Base-by-base conservation (phyloP, 2,113 vertebrate species). In the Gavialis gangeticus region DNA sequence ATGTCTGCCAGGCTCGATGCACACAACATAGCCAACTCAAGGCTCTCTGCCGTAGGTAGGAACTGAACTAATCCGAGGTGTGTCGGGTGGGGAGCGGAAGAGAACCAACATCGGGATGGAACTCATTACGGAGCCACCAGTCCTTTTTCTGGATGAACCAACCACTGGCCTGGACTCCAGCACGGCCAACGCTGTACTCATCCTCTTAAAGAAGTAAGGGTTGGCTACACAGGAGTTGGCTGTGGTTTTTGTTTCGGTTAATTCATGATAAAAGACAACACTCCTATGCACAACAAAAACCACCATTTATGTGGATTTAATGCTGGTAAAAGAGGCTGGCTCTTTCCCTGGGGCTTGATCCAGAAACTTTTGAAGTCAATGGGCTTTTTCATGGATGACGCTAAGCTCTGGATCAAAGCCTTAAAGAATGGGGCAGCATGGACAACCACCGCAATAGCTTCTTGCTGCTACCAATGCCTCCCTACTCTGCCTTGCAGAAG, bases 41-140 rank as follows among this genome's bases (percentile, higher is more conserved):
- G 6, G 12, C 12, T 87, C 83, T 64, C 90, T 34, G 46, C 58
- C 89, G 12, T 92, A 98, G 97, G 97, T 97, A 10, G 97, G 96
- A 93, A 97, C 95, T 0, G 96, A 97, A 87, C 55, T 97, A 37
- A 96, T 97, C 27, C 95, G 95, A 8, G 91, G 94, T 54, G 94
- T 97, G 78, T 97, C 96, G 89, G 96, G 95, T 89, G 97, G 96
- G 24, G 95, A 97, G 54, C 93, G 97, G 90, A 97, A 97, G 85
- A 94, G 94, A 90, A 97, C 94, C 77, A 96, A 96, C 64, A 97
- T 97, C 28, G 94, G 95, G 37, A 95, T 91, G 94, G 96, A 97
- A 79, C 94, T 97, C 17, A 97, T 97, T 73, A 97, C 94, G 25
- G 97, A 97, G 77, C 96, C 93, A 46, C 85, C 91, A 12, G 96